Conservation (phyloP, 2,888 invertebrate genomes). For the Oasisia sp. region DNA sequence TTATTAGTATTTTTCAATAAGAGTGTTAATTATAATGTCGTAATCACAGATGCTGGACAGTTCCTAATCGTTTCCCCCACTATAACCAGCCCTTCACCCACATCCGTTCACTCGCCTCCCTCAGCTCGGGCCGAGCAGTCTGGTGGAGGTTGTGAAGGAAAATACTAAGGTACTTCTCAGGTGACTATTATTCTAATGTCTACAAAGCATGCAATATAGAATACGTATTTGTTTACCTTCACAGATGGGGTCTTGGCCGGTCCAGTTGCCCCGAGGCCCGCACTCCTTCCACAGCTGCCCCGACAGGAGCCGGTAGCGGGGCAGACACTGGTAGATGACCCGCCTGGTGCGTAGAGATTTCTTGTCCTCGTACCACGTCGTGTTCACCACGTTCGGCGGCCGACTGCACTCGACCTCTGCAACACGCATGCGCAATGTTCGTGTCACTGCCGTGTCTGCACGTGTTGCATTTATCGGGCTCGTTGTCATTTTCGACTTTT, state of each 20-base stretch:
- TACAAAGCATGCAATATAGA: neutral
- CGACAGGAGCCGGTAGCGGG: neutral
- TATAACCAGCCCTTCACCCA: too few relatives aligned
- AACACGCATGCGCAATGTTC: neutral
- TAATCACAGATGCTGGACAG: too few relatives aligned
- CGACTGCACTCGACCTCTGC: neutral
- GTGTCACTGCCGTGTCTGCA: too few relatives aligned
- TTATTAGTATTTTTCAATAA: too few relatives aligned
- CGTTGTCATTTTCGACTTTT: too few relatives aligned
- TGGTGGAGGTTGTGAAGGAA: too few relatives aligned
- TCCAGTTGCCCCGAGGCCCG: neutral
- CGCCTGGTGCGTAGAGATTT: neutral
- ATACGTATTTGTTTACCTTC: neutral
- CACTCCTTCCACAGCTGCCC: conserved; percentile 4
- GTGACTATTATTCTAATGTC: neutral
- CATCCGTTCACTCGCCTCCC: too few relatives aligned
- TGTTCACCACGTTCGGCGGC: neutral
- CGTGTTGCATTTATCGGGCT: too few relatives aligned
- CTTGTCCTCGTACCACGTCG: neutral
- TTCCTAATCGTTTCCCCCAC: too few relatives aligned
- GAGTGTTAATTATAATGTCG: too few relatives aligned
- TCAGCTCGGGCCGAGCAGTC: too few relatives aligned
- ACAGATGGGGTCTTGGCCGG: neutral
- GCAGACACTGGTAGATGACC: conserved; percentile 3
- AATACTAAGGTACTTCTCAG: neutral